Percentiles rank a stretch among this genome's conserved stretches.
These are phyloP conservation scores for Calidris pugnax DNA, from an alignment of 2,113 vertebrate species.

Conservation along the genomic window DNA sequence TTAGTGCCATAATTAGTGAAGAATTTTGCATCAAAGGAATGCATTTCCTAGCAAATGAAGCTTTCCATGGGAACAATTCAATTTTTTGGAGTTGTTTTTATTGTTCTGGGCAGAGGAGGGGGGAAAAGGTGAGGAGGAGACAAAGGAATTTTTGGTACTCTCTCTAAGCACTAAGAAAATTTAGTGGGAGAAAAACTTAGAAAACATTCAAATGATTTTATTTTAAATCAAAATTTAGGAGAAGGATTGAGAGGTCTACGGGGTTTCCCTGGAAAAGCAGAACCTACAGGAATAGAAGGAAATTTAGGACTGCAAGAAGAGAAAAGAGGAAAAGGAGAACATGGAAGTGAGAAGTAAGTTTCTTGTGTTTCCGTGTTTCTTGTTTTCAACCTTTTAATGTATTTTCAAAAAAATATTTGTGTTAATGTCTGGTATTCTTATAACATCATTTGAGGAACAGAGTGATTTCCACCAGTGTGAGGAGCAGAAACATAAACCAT, in stretches of 20 bases:
- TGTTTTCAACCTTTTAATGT: not conserved
- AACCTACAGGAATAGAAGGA: not conserved
- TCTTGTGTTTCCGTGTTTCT: not conserved
- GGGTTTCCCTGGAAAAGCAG: not conserved
- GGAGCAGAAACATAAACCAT: not conserved
- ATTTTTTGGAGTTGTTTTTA: not conserved
- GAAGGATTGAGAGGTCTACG: not conserved
- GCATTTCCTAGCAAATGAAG: not conserved
- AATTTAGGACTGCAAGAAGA: not conserved
- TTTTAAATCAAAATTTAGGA: not conserved
- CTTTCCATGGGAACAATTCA: not conserved
- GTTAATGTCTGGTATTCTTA: not conserved
- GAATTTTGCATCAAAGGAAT: not conserved
- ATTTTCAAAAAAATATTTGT: not conserved
- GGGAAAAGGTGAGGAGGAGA: too few relatives aligned
- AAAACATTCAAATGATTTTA: not conserved
- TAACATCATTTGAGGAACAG: not conserved
- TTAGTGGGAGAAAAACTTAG: not conserved
- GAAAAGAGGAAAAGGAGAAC: not conserved
- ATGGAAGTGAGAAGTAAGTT: not conserved
- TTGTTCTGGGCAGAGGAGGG: not conserved
- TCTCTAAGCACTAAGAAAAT: not conserved
- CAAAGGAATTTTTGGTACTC: not conserved
- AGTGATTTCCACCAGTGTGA: not conserved
- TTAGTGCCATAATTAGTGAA: not conserved